These are phyloP conservation scores for Amphipoea oculea DNA, from an alignment of 2,888 invertebrate species.

Conservation along the genomic window DNA sequence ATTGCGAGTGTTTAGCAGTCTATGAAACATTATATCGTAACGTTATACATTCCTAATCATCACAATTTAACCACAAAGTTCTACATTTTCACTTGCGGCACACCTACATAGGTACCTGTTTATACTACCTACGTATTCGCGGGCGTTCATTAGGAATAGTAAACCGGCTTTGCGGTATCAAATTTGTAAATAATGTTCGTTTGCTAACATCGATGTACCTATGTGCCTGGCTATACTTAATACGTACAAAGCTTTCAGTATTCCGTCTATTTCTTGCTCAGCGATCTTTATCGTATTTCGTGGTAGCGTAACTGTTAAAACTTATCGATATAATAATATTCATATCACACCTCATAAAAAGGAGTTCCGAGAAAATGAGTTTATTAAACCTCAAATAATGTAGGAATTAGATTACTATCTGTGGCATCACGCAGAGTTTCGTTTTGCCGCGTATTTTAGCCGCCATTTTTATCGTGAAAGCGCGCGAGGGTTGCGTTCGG, in stretches of 20 bases:
- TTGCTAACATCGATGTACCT: constrained; percentile 63
- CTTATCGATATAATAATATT: constrained; percentile 46
- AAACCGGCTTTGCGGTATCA: constrained; percentile 83
- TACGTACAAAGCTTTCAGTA: constrained; percentile 60
- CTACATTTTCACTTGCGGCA: constrained; percentile 70
- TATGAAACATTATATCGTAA: constrained; percentile 73
- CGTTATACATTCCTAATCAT: constrained; percentile 76
- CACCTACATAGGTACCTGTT: constrained; percentile 62
- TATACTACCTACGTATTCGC: constrained; percentile 69
- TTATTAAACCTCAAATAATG: constrained; percentile 55
- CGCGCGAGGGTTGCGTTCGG: constrained; percentile 65
- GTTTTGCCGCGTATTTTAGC: constrained; percentile 54
- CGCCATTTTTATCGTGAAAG: constrained; percentile 63
- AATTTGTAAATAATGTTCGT: constrained; percentile 77
- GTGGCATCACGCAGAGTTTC: constrained; percentile 57
- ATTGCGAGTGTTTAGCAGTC: constrained; percentile 64
- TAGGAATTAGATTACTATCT: constrained; percentile 68
- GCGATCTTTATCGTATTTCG: constrained; percentile 63
- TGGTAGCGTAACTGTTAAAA: constrained; percentile 51
- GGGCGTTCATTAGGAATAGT: constrained; percentile 86
- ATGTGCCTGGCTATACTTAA: constrained; percentile 41
- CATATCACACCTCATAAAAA: constrained; percentile 54
- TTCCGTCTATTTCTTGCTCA: constrained; percentile 51
- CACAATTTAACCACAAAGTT: constrained; percentile 78
- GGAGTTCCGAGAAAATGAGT: constrained; percentile 63